Evolutionary conservation across 1,140 invertebrate species (phyloP).

Genomic region (Heliconius melpomene): DNA sequence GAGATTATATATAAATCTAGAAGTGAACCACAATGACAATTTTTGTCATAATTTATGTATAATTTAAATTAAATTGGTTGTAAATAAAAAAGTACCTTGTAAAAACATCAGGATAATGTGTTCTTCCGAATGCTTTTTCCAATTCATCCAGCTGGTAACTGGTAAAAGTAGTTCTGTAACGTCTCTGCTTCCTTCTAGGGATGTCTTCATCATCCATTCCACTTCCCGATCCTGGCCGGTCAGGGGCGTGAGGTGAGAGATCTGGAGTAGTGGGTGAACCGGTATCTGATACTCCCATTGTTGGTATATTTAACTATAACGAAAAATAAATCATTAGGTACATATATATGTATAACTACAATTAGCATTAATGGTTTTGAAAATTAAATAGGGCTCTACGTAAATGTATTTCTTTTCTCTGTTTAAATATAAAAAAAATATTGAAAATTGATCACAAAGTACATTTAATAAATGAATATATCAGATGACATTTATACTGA

Average conservation of each 20-base stretch:
- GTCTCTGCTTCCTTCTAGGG: slow-evolving; percentile 93
- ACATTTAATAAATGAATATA: too few relatives aligned
- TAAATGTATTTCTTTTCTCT: too few relatives aligned
- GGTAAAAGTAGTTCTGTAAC: slow-evolving; percentile 97
- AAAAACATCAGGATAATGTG: slow-evolving; percentile 99
- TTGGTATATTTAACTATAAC: not conserved
- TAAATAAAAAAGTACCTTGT: slow-evolving; percentile 87
- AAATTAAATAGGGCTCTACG: too few relatives aligned
- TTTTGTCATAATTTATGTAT: too few relatives aligned
- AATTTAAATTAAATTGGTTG: not conserved
- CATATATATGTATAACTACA: too few relatives aligned
- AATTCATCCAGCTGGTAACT: slow-evolving; percentile 97
- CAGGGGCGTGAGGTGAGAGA: slow-evolving; percentile 81
- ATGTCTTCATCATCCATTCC: slow-evolving; percentile 91
- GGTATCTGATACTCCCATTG: slow-evolving; percentile 70
- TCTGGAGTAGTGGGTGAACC: slow-evolving; percentile 67
- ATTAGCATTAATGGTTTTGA: too few relatives aligned
- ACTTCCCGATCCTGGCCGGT: slow-evolving; percentile 86
- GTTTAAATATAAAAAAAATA: too few relatives aligned
- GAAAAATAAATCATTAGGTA: too few relatives aligned
- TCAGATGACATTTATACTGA: too few relatives aligned
- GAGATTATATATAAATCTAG: too few relatives aligned
- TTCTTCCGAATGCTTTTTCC: slow-evolving; percentile 97
- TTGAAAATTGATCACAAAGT: too few relatives aligned
- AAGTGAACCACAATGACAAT: too few relatives aligned